phyloP scores from a whole-genome alignment of 2,888 invertebrate species.

The Anthophora plumipes region DNA sequence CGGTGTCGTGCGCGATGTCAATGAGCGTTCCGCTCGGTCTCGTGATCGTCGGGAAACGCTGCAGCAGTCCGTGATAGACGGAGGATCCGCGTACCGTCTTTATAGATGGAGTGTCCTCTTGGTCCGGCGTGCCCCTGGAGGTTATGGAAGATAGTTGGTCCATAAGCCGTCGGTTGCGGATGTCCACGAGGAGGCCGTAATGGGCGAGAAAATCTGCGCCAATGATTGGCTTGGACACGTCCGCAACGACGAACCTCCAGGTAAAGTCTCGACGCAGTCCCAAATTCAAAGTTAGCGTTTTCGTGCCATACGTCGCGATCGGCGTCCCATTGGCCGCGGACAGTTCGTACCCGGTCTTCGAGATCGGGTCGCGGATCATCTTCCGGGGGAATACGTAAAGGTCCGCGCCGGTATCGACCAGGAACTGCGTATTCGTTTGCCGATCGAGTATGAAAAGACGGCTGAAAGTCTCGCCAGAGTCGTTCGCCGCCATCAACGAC shows the following conservation, averaged over 20 bases:
- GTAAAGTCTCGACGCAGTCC: neutral
- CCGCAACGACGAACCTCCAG: constrained; percentile 1
- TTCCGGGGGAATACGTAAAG: no score
- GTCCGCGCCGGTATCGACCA: neutral
- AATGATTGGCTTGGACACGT: neutral
- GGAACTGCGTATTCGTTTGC: no score
- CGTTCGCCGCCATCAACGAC: neutral
- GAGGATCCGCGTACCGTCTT: no score
- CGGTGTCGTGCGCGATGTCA: no score
- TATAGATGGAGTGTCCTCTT: no score
- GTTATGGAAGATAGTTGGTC: neutral
- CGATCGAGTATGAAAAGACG: neutral
- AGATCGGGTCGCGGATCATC: no score
- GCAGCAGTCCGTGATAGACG: no score
- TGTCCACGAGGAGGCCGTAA: neutral
- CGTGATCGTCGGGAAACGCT: no score
- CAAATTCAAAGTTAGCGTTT: neutral
- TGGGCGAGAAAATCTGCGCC: no score
- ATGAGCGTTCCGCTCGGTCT: no score
- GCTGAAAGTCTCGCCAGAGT: neutral
- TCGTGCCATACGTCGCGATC: neutral
- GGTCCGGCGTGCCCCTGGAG: no score
- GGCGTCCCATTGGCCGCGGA: neutral
- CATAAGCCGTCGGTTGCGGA: neutral
- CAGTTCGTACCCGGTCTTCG: no score